Evolutionary conservation across 2,888 invertebrate genomes (phyloP), one percentile per base, ranked within the genome.

Genomic region (Patella depressa): DNA sequence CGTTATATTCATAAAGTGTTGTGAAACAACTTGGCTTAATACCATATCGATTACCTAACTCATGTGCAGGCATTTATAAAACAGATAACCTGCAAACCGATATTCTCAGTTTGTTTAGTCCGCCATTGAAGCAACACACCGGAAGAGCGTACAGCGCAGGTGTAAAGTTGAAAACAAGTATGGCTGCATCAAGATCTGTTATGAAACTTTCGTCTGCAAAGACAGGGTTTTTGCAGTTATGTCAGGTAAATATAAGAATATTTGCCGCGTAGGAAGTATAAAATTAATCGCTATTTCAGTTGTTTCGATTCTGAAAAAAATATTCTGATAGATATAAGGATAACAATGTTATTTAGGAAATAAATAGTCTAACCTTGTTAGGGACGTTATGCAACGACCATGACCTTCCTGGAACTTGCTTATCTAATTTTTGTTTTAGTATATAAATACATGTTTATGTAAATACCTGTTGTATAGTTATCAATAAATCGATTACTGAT

Each of bases 191-290:
- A 15, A 85, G 78, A 75, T 78, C 82, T 34, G 76, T 87, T 4
- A 77, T 76, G 19, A 87, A 86, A 72, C 75, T 85, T 78, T 82
- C 85, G 77, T 83, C 83, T 69, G 85, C 84, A 15, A 81, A 83
- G 34, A 85, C 82, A 74, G 85, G 86, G 29, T 77, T 87, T n/a
- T 55, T 86, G 45, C 83, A 86, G 73, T 76, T 87, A 53, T 79
- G 83, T 65, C 88, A 88, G 85, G 88, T 88, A 83, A 71, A 71
- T 55, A 17, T n/a, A 65, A 19, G 19, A 14, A n/a, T 59, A n/a
- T 1, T 71, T 5, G 5, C 9, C 54, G 15, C 17, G 53, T 69
- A 17, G 54, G n/a, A 55, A 73, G 7, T 19, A 54, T 72, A 53
- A 11, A 34, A 73, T n/a, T 29, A 14, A 45, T 45, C 45, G 4